Evolutionary conservation across 2,888 invertebrate genomes (phyloP), one percentile per base, ranked within the genome.

Genomic region (Aphidoletes aphidimyza): DNA sequence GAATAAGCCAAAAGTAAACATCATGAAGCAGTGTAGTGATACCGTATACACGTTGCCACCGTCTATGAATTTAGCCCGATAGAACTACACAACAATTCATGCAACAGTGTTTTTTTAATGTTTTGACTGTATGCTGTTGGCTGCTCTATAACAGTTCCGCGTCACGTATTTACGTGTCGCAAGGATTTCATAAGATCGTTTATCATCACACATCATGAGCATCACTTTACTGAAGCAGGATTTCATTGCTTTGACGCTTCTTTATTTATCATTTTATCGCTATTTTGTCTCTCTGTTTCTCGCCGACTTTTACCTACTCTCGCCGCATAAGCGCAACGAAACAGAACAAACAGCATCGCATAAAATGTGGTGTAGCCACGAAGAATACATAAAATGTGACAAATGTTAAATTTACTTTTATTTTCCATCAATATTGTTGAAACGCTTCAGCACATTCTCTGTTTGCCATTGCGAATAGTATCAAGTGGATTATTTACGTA

Each of bases 261-360:
- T 36, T 78, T 81, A n/a, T 81, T 81, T 81, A 37, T 81, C 81
- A 81, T 81, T 81, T 69, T 37, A 81, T 81, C 81, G 81, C 69
- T 30, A 69, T 69, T 69, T 14, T 81, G 81, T 81, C 34, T 69
- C 69, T 22, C 81, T 81, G 19, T 81, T 81, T 37, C 36, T 30
- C 14, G 3, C 6, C 26, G 8, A 6, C 59, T 22, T 81, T 19
- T 37, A 19, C 54, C 5, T 37, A n/a, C 1, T 81, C 26, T 37
- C 69, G 11, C 69, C 42, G 14, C 14, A 36, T 37, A 81, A 37
- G 17, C 54, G n/a, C 81, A 37, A 81, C 22, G 14, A 26, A 11
- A 26, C 3, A 14, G 26, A 59, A 59, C 6, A 59, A 59, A 37
- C 5, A 81, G 22, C 1, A 81, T 0, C 36, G 37, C 81, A 81